A percentile compares a stretch with the other conserved stretches of the same genome.
Conservation (phyloP, 2,797 vertebrate species). For the Perdix hodgsoniae region DNA sequence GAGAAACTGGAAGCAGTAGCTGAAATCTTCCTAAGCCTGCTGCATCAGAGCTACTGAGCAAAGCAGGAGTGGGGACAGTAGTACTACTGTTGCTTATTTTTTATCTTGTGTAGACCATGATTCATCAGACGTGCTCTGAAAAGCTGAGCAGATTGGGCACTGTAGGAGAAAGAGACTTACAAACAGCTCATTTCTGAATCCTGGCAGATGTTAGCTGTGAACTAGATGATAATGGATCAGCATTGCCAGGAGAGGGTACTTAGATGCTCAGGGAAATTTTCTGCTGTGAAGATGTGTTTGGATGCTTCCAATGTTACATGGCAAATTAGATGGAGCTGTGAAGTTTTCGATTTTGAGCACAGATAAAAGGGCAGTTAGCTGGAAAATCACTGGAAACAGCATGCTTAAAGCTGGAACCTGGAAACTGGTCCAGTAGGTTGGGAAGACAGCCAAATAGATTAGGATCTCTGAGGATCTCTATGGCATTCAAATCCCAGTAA, state of each 20-base stretch:
- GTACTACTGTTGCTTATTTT: background rate
- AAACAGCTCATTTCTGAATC: background rate
- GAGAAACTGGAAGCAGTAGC: background rate
- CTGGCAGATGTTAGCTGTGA: slow-evolving; percentile 3
- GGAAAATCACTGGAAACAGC: background rate
- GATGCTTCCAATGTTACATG: background rate
- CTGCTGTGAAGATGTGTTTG: background rate
- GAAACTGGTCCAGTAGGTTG: background rate
- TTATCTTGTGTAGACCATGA: background rate
- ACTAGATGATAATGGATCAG: background rate
- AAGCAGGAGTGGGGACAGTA: background rate
- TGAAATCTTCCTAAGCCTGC: background rate
- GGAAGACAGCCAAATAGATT: background rate
- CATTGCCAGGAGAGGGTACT: background rate
- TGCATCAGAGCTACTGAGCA: background rate
- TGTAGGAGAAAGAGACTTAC: background rate
- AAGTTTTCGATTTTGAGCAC: background rate
- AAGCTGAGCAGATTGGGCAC: background rate
- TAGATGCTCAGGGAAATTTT: background rate
- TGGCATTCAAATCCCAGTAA: background rate
- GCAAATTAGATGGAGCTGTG: background rate
- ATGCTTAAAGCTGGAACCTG: background rate
- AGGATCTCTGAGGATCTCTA: background rate
- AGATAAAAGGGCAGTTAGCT: background rate
- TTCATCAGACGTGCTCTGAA: background rate